phyloP scores from a whole-genome alignment of 1,140 invertebrate species.

The Lepidurus packardi region DNA sequence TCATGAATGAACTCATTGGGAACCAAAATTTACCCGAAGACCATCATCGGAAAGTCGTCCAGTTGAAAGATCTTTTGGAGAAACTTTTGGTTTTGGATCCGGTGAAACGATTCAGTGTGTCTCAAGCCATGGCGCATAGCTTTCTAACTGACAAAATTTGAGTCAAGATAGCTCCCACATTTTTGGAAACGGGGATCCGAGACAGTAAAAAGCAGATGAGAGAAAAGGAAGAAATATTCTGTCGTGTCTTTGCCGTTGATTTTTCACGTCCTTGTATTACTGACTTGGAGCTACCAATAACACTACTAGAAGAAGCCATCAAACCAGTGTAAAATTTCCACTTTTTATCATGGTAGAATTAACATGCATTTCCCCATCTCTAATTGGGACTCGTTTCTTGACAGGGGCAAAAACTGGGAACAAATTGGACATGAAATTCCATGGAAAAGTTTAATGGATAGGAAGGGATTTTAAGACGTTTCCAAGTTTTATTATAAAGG shows the following conservation, averaged over 20 bases:
- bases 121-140: slow-evolving; percentile 88
- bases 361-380: no score
- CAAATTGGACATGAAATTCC: no score
- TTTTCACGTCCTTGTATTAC: slow-evolving; percentile 22
- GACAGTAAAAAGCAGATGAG: background rate
- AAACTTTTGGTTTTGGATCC: slow-evolving; percentile 90
- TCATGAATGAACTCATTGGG: slow-evolving; percentile 79
- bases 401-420: no score
- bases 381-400: no score
- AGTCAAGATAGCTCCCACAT: background rate
- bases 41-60: slow-evolving; percentile 80
- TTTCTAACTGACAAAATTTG: slow-evolving; percentile 89
- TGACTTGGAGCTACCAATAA: background rate
- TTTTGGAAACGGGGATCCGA: background rate
- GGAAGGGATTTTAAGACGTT: no score
- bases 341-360: no score
- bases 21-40: slow-evolving; percentile 82
- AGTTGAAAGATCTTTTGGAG: slow-evolving; percentile 91
- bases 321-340: background rate
- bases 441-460: no score
- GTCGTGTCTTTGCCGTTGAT: background rate
- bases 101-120: slow-evolving; percentile 83
- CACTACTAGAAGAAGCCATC: background rate
- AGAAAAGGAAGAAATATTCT: background rate
- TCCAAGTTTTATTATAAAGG: no score